A percentile compares a stretch with the other conserved stretches of the same genome.
Evolutionary conservation across 2,888 invertebrate species (phyloP).

Genomic region (Norana najaformis): DNA sequence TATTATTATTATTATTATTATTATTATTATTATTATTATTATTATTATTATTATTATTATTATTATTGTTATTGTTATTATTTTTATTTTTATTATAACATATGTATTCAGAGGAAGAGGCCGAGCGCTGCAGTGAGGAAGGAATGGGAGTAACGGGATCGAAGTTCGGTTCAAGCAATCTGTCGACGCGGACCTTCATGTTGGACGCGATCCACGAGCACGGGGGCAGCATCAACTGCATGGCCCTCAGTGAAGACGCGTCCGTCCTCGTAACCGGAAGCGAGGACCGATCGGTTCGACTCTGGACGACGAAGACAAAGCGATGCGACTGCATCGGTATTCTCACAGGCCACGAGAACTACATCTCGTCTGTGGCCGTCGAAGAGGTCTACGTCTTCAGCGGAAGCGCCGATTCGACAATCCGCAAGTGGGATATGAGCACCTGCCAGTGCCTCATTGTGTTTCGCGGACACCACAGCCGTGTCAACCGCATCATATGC

Average conservation of each 20-base stretch:
- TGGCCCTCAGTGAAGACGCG: constrained; percentile 65
- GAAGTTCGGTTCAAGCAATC: constrained; percentile 9
- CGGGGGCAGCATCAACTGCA: constrained; percentile 64
- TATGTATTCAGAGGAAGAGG: neutral
- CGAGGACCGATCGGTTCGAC: constrained; percentile 63
- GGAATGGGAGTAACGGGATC: constrained; percentile 35
- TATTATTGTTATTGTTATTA: neutral
- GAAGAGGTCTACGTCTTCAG: constrained; percentile 64
- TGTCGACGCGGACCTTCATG: constrained; percentile 38
- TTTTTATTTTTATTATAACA: neutral
- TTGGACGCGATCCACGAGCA: constrained; percentile 46
- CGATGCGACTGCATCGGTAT: constrained; percentile 64
- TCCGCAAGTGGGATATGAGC: constrained; percentile 66
- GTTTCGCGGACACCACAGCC: constrained; percentile 64
- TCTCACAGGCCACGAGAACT: constrained; percentile 63
- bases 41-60: constrained; percentile 26
- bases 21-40: constrained; percentile 26
- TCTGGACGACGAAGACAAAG: constrained; percentile 64
- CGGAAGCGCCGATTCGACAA: constrained; percentile 65
- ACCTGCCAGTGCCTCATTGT: constrained; percentile 64
- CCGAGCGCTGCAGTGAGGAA: neutral
- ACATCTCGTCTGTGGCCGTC: constrained; percentile 64
- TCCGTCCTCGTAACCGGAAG: constrained; percentile 65
- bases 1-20: constrained; percentile 24
- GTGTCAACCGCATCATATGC: constrained; percentile 63